A percentile compares a stretch with the other conserved stretches of the same genome.
phyloP scores from a whole-genome alignment of 2,888 invertebrate genomes.

The Rhaphigaster nebulosa region DNA sequence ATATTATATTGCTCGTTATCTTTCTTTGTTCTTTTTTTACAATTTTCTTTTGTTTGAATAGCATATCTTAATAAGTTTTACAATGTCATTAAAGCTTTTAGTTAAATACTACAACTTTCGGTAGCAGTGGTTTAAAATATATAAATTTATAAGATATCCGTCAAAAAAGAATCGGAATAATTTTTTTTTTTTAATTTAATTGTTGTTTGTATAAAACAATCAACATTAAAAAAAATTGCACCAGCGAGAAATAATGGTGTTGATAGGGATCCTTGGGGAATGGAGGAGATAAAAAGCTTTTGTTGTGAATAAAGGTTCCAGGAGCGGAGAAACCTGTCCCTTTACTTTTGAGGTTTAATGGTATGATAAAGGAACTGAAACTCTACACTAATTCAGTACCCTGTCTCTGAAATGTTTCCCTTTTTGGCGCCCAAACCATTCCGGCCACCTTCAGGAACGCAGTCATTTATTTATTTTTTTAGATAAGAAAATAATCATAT shows the following conservation, averaged over 20 bases:
- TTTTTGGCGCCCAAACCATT: constrained; percentile 4
- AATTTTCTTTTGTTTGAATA: too few species aligned
- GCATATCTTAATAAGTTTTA: too few species aligned
- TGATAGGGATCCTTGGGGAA: background rate
- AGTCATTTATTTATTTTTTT: background rate
- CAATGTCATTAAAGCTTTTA: too few species aligned
- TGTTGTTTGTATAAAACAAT: background rate
- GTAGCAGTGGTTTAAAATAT: background rate
- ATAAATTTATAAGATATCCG: background rate
- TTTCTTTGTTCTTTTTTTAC: too few species aligned
- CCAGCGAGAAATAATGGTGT: background rate
- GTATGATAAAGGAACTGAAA: constrained; percentile 14
- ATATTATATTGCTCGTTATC: too few species aligned
- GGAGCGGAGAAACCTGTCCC: background rate
- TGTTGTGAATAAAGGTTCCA: constrained; percentile 7
- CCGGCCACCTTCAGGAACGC: background rate
- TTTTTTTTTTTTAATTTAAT: background rate
- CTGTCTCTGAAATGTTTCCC: background rate
- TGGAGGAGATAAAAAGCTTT: background rate
- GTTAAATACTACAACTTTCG: background rate
- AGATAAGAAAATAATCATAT: background rate
- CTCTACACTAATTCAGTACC: background rate
- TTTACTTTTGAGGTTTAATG: constrained; percentile 14
- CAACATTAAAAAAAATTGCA: background rate
- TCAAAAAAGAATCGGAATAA: background rate